A percentile compares a stretch with the other conserved stretches of the same genome.
phyloP scores from a whole-genome alignment of 2,888 invertebrate genomes.

The Lamellibrachia columna region DNA sequence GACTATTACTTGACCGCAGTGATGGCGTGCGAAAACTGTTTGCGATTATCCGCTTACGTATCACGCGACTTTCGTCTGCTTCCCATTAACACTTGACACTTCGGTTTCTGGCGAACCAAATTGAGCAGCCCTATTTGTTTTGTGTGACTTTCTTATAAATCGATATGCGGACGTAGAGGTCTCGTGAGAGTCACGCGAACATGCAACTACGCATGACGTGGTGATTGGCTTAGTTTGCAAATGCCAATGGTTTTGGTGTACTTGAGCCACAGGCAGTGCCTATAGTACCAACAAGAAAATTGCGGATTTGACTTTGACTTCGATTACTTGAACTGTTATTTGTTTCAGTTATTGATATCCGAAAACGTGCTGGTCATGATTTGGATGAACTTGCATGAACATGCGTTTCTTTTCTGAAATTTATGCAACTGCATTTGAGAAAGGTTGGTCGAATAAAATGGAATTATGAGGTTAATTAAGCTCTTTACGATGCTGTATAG shows the following conservation, averaged over 20 bases:
- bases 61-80: neutral
- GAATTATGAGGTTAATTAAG: too few species aligned
- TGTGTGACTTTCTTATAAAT: conserved; percentile 3
- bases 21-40: neutral
- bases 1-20: neutral
- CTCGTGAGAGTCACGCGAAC: neutral
- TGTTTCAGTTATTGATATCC: neutral
- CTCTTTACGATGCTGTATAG: too few species aligned
- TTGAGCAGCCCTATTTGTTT: neutral
- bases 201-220: neutral
- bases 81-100: neutral
- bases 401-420: too few species aligned
- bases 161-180: neutral
- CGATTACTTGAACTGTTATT: neutral
- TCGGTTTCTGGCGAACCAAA: neutral
- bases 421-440: too few species aligned
- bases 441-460: too few species aligned
- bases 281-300: neutral
- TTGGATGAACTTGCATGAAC: neutral
- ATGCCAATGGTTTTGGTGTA: neutral
- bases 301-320: neutral
- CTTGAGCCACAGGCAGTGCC: neutral
- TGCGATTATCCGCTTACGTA: neutral
- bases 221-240: neutral
- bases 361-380: neutral